Evolutionary conservation across 2,797 vertebrate genomes (phyloP).

Genomic region (Serranus cabrilla): DNA sequence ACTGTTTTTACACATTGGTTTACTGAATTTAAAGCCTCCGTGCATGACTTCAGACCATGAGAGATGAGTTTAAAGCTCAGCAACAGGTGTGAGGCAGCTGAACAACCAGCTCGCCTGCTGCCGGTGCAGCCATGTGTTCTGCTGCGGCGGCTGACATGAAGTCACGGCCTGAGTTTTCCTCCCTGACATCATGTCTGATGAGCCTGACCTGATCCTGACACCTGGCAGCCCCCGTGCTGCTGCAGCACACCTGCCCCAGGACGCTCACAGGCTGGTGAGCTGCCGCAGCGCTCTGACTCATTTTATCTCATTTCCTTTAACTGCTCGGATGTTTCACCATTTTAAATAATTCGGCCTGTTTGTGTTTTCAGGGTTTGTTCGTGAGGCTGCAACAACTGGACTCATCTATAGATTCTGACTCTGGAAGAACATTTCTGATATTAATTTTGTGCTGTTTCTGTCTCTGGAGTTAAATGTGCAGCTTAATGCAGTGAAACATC

Average conservation of each 20-base stretch:
- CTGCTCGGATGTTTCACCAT: slow-evolving; percentile 20
- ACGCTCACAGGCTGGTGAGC: slow-evolving; percentile 1
- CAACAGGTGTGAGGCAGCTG: slow-evolving; percentile 43
- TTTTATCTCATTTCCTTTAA: slow-evolving; percentile 51
- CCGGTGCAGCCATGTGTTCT: slow-evolving; percentile 1
- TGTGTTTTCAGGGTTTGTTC: slow-evolving; percentile 2
- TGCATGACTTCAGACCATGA: too few relatives aligned
- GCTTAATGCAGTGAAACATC: not conserved
- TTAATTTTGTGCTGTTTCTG: not conserved
- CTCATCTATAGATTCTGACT: slow-evolving; percentile 30
- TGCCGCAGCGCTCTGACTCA: slow-evolving; percentile 36
- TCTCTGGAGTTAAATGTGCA: not conserved
- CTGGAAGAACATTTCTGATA: slow-evolving; percentile 20
- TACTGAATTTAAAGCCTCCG: too few relatives aligned
- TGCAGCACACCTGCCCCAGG: slow-evolving; percentile 33
- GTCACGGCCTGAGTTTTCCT: slow-evolving; percentile 15
- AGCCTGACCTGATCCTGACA: slow-evolving; percentile 45
- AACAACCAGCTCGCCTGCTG: not conserved
- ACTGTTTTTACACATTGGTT: too few relatives aligned
- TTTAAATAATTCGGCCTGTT: slow-evolving; percentile 15
- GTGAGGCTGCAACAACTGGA: slow-evolving; percentile 6
- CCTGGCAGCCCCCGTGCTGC: slow-evolving; percentile 13
- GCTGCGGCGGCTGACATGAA: slow-evolving; percentile 25
- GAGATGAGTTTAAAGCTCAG: not conserved
- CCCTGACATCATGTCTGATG: slow-evolving; percentile 37